Conservation (phyloP, 2,113 vertebrate species). For the Pavo muticus region DNA sequence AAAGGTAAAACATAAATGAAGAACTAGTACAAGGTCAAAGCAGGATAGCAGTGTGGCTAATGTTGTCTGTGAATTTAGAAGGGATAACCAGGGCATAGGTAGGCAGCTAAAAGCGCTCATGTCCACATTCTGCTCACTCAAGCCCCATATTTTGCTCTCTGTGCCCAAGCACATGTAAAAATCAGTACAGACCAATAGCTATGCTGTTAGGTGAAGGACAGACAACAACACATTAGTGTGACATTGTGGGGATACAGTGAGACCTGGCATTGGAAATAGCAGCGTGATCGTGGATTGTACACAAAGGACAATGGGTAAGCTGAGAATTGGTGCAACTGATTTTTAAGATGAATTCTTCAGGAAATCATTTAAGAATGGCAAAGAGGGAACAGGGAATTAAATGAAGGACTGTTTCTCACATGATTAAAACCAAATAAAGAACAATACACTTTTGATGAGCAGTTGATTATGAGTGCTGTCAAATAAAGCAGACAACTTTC, state of each 20-base stretch:
- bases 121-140: not conserved
- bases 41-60: fast-evolving
- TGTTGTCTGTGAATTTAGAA: not conserved
- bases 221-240: not conserved
- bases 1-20: not conserved
- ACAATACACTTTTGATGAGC: not conserved
- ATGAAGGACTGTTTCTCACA: not conserved
- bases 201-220: not conserved
- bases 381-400: not conserved
- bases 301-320: not conserved
- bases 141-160: not conserved
- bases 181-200: not conserved
- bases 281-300: not conserved
- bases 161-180: not conserved
- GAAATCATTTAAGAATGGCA: not conserved
- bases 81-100: not conserved
- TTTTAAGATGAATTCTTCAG: not conserved
- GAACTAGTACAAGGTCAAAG: not conserved
- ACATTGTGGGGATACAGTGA: not conserved
- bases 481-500: not conserved
- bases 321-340: not conserved
- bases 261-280: not conserved
- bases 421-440: not conserved
- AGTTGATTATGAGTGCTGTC: not conserved
- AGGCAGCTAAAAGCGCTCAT: not conserved